Conservation (phyloP, 37 sponge, comb jelly and placozoan genomes). For the Diacarnus erythraeanus region DNA sequence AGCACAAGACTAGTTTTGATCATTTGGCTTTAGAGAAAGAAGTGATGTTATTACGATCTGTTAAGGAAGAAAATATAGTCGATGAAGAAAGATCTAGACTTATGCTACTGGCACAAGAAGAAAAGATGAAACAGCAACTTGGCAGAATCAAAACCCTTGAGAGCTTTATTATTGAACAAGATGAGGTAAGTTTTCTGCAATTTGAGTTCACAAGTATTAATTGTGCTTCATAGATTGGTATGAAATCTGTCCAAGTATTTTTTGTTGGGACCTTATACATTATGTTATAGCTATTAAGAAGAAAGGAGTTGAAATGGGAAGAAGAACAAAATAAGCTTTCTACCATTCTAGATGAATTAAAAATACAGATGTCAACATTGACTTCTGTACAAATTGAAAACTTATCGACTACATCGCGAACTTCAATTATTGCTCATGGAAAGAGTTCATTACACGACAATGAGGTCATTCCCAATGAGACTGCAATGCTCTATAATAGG, state of each 20-base stretch:
- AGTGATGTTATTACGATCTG: conserved; percentile 1
- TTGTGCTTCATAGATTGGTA: not conserved
- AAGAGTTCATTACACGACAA: too few species aligned
- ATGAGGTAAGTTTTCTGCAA: conserved; percentile 6
- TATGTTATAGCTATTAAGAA: not conserved
- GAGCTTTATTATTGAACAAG: conserved; percentile 25
- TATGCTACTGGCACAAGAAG: not conserved
- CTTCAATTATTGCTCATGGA: too few species aligned
- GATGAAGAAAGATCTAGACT: conserved; percentile 8
- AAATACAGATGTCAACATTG: not conserved
- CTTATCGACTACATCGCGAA: too few species aligned
- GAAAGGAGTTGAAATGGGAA: not conserved
- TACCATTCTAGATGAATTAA: not conserved
- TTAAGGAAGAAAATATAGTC: not conserved
- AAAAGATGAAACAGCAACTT: conserved; percentile 10
- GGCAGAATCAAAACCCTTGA: conserved; percentile 1
- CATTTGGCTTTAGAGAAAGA: conserved; percentile 12
- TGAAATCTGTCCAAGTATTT: too few species aligned
- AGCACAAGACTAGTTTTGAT: not conserved
- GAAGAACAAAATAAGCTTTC: not conserved
- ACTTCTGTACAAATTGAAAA: too few species aligned
- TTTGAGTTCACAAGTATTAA: too few species aligned
- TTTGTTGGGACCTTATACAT: too few species aligned
- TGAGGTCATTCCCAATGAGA: too few species aligned
- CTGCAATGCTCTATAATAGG: too few species aligned